Evolutionary conservation across 2,797 vertebrate species (phyloP), one percentile per base, ranked within the genome.

Genomic region (Chloroceryle amazona): DNA sequence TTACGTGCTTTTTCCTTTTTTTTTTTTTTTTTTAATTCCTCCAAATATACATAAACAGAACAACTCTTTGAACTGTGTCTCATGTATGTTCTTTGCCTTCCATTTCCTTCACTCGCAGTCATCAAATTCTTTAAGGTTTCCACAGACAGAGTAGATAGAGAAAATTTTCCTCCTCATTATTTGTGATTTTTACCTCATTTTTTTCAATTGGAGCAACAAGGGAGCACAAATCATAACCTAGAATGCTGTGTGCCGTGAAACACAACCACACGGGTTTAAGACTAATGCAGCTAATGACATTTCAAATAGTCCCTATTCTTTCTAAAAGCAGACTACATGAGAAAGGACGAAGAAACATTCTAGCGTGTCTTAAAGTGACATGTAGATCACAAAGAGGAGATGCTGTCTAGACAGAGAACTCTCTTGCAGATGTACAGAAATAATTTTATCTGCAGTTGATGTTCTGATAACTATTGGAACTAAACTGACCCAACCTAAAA

Each of bases 91-190:
- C 61, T 92, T 91, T 94, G 54, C 72, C 91, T 86, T 83, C 58
- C 94, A 85, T 93, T 91, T 78, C 26, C 54, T 91, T 93, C 79
- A 28, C 54, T 86, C 51, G 3, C 54, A 42, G 52, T 54, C 92
- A 83, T 75, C 75, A 79, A 85, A 92, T 60, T 75, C n/a, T 55
- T 29, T 55, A 62, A 31, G 11, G 8, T 80, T 92, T 73, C 47
- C 29, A 11, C 47, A 87, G 60, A 15, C 16, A 91, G 61, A 62
- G 68, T 41, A 91, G 67, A 41, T 10, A 41, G 78, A 83, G n/a
- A 41, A 20, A 55, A 25, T 41, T 8, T 51, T 61, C 10, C 7
- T 86, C 10, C 63, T 87, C 39, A 2, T 67, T 84, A 25, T 58
- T 82, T 55, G 63, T 17, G n/a, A 41, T 33, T 62, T 93, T 78